Conservation (phyloP, 2,888 invertebrate genomes). For the Orthosia incerta region DNA sequence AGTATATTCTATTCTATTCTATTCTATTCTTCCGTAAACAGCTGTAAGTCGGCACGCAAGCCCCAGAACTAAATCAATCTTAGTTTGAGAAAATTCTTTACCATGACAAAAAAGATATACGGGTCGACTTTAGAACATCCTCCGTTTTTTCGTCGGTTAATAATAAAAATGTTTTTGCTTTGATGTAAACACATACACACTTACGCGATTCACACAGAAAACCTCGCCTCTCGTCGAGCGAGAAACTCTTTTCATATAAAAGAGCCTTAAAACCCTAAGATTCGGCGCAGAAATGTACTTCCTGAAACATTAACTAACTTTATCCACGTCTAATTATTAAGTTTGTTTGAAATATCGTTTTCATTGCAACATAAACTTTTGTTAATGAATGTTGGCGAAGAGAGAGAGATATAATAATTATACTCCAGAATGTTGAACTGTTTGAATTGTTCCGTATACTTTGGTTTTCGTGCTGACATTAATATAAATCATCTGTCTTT, state of each 20-base stretch:
- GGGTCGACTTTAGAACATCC: no score
- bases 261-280: conserved; percentile 27
- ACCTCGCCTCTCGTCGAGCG: background rate
- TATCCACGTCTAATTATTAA: conserved; percentile 65
- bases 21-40: no score
- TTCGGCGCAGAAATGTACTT: conserved; percentile 50
- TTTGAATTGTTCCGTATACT: conserved; percentile 55
- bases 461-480: conserved; percentile 55
- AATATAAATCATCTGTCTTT: conserved; percentile 55
- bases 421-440: conserved; percentile 53
- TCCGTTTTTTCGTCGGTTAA: no score
- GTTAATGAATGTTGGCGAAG: conserved; percentile 63
- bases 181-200: background rate
- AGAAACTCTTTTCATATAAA: conserved; percentile 1
- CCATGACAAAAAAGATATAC: no score
- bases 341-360: conserved; percentile 68
- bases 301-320: conserved; percentile 58
- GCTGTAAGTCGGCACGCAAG: no score
- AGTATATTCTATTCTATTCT: no score
- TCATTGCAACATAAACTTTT: conserved; percentile 66
- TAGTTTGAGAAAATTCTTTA: no score
- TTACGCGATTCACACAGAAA: background rate
- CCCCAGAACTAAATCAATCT: no score
- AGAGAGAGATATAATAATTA: conserved; percentile 61
- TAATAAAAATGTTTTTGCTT: no score